Conservation (phyloP, 2,113 vertebrate genomes). For the Crotalus horridus region DNA sequence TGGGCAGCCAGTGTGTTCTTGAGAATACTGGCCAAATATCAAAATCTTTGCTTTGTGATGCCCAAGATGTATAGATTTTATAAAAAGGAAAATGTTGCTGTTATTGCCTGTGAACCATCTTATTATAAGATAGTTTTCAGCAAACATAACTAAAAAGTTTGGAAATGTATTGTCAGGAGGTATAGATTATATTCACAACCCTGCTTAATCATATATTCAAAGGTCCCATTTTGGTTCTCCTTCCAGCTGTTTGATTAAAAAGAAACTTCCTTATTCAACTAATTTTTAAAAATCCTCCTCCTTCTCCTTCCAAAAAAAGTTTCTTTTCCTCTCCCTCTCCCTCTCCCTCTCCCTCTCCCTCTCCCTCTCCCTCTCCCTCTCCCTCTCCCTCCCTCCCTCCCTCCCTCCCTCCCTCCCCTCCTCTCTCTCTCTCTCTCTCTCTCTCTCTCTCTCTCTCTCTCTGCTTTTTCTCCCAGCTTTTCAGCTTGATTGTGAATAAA, state of each 20-base stretch:
- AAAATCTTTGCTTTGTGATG: background rate
- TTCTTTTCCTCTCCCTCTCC: too few species aligned
- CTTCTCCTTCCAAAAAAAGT: background rate
- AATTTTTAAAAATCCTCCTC: background rate
- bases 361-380: too few species aligned
- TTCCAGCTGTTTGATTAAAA: background rate
- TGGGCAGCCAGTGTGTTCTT: background rate
- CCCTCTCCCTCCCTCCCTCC: too few species aligned
- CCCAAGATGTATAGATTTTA: background rate
- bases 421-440: too few species aligned
- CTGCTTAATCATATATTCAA: background rate
- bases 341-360: too few species aligned
- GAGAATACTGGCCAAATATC: background rate
- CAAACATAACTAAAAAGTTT: background rate
- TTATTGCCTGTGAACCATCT: background rate
- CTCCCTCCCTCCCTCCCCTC: too few species aligned
- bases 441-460: too few species aligned
- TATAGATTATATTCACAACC: background rate
- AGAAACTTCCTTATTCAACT: background rate
- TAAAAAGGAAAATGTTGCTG: background rate
- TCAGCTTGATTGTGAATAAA: background rate
- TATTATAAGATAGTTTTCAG: background rate
- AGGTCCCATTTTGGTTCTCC: background rate
- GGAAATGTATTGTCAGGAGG: background rate
- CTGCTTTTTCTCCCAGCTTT: background rate